A percentile compares a stretch with the other conserved stretches of the same genome.
These are phyloP conservation scores for Tokudaia muenninki DNA, from an alignment of 2,797 vertebrate genomes.

Conservation along the genomic window DNA sequence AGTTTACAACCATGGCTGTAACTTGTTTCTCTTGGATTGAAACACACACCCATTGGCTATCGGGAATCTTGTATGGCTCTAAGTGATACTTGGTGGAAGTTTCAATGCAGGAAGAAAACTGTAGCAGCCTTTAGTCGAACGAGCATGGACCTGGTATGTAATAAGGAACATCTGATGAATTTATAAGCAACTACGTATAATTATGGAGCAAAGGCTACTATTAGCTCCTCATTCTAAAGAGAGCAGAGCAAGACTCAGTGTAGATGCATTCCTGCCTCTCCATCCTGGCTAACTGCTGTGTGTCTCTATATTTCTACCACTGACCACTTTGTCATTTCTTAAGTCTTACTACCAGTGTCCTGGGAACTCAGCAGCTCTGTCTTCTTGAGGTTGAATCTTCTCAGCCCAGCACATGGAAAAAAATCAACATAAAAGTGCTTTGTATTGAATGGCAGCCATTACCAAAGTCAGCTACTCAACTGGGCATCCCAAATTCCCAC, in stretches of 20 bases:
- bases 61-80: slow-evolving; percentile 52
- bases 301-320: not conserved
- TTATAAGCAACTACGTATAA: not conserved
- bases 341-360: not conserved
- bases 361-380: not conserved
- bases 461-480: slow-evolving; percentile 10
- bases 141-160: not conserved
- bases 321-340: not conserved
- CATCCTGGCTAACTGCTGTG: not conserved
- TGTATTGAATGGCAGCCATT: slow-evolving; percentile 6
- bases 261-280: not conserved
- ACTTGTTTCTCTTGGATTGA: slow-evolving; percentile 80
- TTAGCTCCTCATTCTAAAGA: not conserved
- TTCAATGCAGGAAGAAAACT: not conserved
- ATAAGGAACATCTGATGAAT: not conserved
- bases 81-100: slow-evolving; percentile 69
- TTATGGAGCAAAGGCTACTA: not conserved
- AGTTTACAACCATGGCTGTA: slow-evolving; percentile 70
- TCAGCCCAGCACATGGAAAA: not conserved
- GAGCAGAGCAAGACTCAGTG: not conserved
- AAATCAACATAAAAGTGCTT: not conserved
- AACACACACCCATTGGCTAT: slow-evolving; percentile 73
- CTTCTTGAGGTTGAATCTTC: not conserved
- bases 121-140: not conserved
- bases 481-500: not conserved